Base-by-base conservation (phyloP, 1,140 invertebrate species). In the Hypothenemus hampei region DNA sequence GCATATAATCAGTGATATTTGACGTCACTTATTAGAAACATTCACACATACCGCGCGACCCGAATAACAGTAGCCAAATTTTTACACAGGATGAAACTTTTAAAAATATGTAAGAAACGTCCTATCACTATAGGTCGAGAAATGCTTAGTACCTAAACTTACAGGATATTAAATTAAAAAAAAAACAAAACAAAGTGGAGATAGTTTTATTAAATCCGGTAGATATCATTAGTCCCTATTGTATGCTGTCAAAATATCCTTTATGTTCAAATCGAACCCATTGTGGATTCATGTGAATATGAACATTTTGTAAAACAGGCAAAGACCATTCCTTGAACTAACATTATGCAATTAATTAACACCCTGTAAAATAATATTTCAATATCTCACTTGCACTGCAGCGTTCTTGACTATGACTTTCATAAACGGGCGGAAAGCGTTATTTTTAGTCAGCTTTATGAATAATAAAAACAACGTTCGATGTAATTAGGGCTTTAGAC, bases 401-500 rank as follows among this genome's bases (percentile, higher is more conserved):
- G 43, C 11, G n/a, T n/a, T n/a, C n/a, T n/a, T n/a, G n/a, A n/a
- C n/a, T n/a, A n/a, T n/a, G n/a, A n/a, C n/a, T n/a, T n/a, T n/a
- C 43, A 29, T 45, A 45, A 45, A 45, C 23, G 31, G 10, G 16
- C 3, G 39, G 10, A 7, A 15, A 7, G 4, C 31, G 43, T 45
- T 45, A 45, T 45, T 45, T 45, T 45, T 41, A 45, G 43, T 11
- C n/a, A n/a, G 24, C 10, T 45, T 45, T 36, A 48, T 35, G 46
- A 22, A 48, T 48, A 48, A 48, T 36, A 48, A 48, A 36, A 36
- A 15, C 33, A 48, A 36, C 46, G 15, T 48, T 48, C 4, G 19
- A 19, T 48, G 29, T 48, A 36, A 48, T 48, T 33, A 10, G 33
- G 46, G 46, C 43, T 48, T 48, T 48, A 48, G 24, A 36, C 46